These are phyloP conservation scores for Saguinus midas DNA, from an alignment of 2,113 vertebrate genomes.

Conservation along the genomic window DNA sequence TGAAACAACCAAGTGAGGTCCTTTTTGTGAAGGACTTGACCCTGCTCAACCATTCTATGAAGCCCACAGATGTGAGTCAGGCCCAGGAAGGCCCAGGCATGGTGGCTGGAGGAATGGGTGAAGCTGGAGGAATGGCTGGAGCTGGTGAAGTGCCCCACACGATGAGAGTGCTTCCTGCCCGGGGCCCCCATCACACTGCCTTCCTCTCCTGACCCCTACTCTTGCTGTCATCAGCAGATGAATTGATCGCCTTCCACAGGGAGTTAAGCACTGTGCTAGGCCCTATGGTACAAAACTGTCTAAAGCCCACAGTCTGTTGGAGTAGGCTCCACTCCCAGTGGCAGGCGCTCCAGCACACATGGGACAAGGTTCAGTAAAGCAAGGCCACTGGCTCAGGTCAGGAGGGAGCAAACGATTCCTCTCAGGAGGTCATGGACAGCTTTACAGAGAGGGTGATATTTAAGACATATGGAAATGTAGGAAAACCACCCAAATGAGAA, in stretches of 20 bases:
- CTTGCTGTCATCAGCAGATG: neutral
- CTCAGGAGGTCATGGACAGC: neutral
- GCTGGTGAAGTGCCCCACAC: neutral
- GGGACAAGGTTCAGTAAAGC: neutral
- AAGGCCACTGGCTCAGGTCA: neutral
- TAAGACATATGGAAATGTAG: neutral
- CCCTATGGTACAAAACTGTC: neutral
- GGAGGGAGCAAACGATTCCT: neutral
- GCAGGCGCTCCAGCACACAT: neutral
- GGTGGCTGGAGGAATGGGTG: neutral
- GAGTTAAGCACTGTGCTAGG: no score
- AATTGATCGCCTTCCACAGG: neutral
- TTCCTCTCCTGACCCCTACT: neutral
- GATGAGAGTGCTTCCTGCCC: neutral
- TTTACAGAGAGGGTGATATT: neutral
- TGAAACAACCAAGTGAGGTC: neutral
- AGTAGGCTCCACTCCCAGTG: neutral
- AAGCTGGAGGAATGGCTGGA: neutral
- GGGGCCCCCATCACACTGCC: neutral
- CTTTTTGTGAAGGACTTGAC: slow-evolving; percentile 52
- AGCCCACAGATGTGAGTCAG: slow-evolving; percentile 69
- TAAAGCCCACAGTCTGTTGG: neutral
- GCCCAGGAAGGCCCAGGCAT: neutral
- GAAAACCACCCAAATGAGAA: neutral
- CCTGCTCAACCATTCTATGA: slow-evolving; percentile 57